Base-by-base conservation (phyloP, 2,888 invertebrate genomes). In the Philereme vetulata region DNA sequence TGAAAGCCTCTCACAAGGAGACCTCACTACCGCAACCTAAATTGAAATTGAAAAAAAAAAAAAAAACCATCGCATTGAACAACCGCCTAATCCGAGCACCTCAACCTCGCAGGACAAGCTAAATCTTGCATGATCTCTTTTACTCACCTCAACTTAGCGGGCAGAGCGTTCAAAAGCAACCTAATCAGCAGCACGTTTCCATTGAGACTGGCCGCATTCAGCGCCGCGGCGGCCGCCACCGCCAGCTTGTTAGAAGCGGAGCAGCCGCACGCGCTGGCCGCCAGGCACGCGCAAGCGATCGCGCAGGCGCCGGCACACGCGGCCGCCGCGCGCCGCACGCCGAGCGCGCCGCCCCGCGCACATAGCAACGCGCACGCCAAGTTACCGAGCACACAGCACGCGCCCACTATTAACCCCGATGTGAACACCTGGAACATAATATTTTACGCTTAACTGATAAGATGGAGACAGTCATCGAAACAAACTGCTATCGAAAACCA, bases 171-270 rank as follows among this genome's bases (percentile, higher is more conserved):
- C 40, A 92, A 53, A 59, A 92, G 63, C 49, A 92, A 48, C 40
- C 90, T 66, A 11, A 92, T 90, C 42, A 92, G 67, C 61, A 92
- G 67, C 6, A 92, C 91, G 56, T 92, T 92, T 2, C 91, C 91
- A 5, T 91, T 92, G 2, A 91, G 60, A 0, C 91, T 91, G 0
- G 91, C 90, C 0, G 91, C 90, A 44, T 87, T 91, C 0, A 92
- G 62, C 9, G 83, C 86, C 9, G 91, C 89, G 0, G 89, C 90
- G 0, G 90, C 87, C 0, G 88, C 90, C 0, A 91, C 90, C 0
- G 89, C 90, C 7, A 82, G 67, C 61, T 78, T 81, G 36, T 79
- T 82, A 3, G 81, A 79, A 0, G 72, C 67, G 0, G 81, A 72
- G 66, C 90, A 90, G 0, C 84, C 77, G 66, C 91, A 90, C 0